A percentile compares a stretch with the other conserved stretches of the same genome.
Evolutionary conservation across 2,888 invertebrate species (phyloP).

Genomic region (Athripsodes cinereus): DNA sequence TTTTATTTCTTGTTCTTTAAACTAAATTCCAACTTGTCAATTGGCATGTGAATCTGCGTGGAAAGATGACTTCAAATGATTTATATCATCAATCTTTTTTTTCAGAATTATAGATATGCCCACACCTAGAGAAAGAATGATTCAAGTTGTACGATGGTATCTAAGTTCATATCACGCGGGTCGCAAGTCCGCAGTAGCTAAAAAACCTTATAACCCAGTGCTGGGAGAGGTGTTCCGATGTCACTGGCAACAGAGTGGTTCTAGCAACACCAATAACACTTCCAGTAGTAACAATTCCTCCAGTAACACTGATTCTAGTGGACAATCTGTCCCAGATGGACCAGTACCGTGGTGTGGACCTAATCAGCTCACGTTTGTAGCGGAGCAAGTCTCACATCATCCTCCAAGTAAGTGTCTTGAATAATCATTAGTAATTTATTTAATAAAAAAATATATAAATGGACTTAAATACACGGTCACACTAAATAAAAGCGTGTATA

Average conservation of each 20-base stretch:
- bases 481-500: no score
- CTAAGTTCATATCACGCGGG: slow-evolving; percentile 98
- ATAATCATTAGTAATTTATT: no score
- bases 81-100: slow-evolving; percentile 16
- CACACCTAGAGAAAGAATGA: slow-evolving; percentile 83
- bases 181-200: slow-evolving; percentile 92
- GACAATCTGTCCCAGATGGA: slow-evolving; percentile 58
- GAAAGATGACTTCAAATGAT: no score
- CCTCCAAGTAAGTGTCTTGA: slow-evolving; percentile 73
- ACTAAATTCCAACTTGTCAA: neutral
- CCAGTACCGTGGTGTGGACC: slow-evolving; percentile 88
- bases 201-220: slow-evolving; percentile 98
- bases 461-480: no score
- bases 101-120: slow-evolving; percentile 82
- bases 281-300: slow-evolving; percentile 28
- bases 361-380: slow-evolving; percentile 87
- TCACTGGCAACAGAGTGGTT: slow-evolving; percentile 64
- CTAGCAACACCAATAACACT: neutral
- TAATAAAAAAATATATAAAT: no score
- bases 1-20: neutral
- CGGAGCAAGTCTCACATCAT: slow-evolving; percentile 99
- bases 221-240: slow-evolving; percentile 94
- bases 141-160: slow-evolving; percentile 95
- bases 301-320: slow-evolving; percentile 27
- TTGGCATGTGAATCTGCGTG: no score